phyloP scores from a whole-genome alignment of 2,888 invertebrate genomes.

The Altica lythri region DNA sequence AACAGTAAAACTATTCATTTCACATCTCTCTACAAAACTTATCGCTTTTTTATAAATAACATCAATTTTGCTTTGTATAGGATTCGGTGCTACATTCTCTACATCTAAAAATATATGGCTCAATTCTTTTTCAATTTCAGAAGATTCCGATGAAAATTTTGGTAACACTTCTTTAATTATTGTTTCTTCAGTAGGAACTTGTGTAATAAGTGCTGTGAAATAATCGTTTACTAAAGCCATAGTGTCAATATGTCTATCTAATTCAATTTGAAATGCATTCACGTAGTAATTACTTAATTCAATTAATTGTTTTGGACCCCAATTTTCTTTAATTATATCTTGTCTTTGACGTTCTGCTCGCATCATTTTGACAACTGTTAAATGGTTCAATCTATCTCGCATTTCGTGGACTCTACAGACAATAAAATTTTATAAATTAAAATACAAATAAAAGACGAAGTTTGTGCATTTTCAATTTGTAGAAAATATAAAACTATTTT shows the following conservation, averaged over 20 bases:
- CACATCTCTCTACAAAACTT: slow-evolving; percentile 8
- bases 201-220: slow-evolving; percentile 52
- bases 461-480: no score
- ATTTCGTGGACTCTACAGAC: slow-evolving; percentile 54
- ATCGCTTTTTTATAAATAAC: slow-evolving; percentile 5
- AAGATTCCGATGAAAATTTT: slow-evolving; percentile 24
- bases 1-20: slow-evolving; percentile 8
- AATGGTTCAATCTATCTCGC: slow-evolving; percentile 59
- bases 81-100: slow-evolving; percentile 36
- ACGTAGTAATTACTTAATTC: slow-evolving; percentile 63
- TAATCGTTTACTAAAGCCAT: slow-evolving; percentile 58
- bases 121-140: slow-evolving; percentile 5
- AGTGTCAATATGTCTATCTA: slow-evolving; percentile 61
- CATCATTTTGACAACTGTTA: slow-evolving; percentile 63
- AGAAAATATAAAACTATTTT: background rate
- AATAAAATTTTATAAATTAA: no score
- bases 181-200: slow-evolving; percentile 59
- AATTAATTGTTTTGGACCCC: slow-evolving; percentile 63
- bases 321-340: slow-evolving; percentile 62
- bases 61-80: background rate
- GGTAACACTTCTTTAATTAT: slow-evolving; percentile 54
- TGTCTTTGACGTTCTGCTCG: slow-evolving; percentile 62
- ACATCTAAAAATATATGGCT: slow-evolving; percentile 4
- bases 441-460: no score
- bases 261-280: slow-evolving; percentile 65